Evolutionary conservation across 2,797 vertebrate species (phyloP), one percentile per base, ranked within the genome.

Genomic region (Ficedula albicollis): DNA sequence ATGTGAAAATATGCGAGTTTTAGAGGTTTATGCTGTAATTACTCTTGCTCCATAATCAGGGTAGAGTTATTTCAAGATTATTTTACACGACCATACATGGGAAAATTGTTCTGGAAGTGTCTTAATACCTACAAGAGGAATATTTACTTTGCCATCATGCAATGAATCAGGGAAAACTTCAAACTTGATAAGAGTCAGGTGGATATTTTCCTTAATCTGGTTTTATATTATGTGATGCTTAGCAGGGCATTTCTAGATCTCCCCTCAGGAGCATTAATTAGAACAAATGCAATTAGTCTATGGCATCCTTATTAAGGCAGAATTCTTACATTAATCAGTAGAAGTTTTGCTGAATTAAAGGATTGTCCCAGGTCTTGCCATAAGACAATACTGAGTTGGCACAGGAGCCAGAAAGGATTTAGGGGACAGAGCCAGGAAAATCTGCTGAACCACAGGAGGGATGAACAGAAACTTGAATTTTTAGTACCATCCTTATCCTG

Each of bases 301-400:
- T 80, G 91, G 46, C 55, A 81, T 82, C 69, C 66, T 84, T 90
- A 79, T 74, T 86, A 90, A 84, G 77, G 48, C 64, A 89, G 38
- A 85, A 83, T 79, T 92, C n/a, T 89, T 87, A 72, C 22, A 86
- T 72, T 78, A 90, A 72, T 89, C 92, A 73, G 22, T 41, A 90
- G 62, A 73, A 90, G 13, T 73, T 93, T 62, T 89, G 39, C 46
- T 81, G 67, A 92, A 81, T 55, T 89, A 73, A 84, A 86, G 39
- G 72, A 79, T 82, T 93, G 55, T 84, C 77, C 52, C 63, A 75
- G 32, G 39, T 92, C 89, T 92, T 84, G 23, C 81, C 20, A 10
- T 55, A 78, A 76, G 64, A 81, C 51, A 74, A 52, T 77, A 49
- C 11, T 68, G 54, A 39, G 26, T 13, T 76, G 68, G 64, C 75